These are phyloP conservation scores for Adelphocoris suturalis DNA, from an alignment of 2,888 invertebrate genomes.

Conservation along the genomic window DNA sequence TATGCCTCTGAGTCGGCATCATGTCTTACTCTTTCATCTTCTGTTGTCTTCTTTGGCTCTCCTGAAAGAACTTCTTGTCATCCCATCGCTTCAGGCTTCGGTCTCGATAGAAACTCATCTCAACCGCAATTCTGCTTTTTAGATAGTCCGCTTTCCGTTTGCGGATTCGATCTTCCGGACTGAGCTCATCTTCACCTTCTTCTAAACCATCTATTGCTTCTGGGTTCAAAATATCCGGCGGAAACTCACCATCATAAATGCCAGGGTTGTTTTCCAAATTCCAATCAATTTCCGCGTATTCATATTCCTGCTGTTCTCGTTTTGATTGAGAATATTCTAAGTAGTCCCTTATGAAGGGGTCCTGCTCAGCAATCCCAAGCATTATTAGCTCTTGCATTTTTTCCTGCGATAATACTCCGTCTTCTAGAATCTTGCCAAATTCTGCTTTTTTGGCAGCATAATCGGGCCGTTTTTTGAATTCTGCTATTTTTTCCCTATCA, in stretches of 20 bases:
- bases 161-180: background rate
- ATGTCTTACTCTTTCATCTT: conserved; percentile 18
- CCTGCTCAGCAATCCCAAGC: conserved; percentile 31
- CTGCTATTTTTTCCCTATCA: background rate
- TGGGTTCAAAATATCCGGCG: background rate
- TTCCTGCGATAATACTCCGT: conserved; percentile 55
- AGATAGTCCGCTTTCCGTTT: background rate
- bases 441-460: conserved; percentile 35
- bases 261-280: background rate
- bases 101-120: conserved; percentile 14
- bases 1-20: background rate
- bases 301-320: background rate
- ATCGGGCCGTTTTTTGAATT: conserved; percentile 3
- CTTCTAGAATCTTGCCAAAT: conserved; percentile 38
- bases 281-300: background rate
- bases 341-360: conserved; percentile 57
- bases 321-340: background rate
- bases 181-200: conserved; percentile 27
- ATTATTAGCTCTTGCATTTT: conserved; percentile 50
- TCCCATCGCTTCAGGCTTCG: background rate
- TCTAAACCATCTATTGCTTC: background rate
- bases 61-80: background rate
- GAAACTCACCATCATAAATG: background rate
- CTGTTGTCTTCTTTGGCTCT: background rate
- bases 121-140: background rate